phyloP scores from a whole-genome alignment of 2,113 vertebrate species.

The Anhinga rufa region DNA sequence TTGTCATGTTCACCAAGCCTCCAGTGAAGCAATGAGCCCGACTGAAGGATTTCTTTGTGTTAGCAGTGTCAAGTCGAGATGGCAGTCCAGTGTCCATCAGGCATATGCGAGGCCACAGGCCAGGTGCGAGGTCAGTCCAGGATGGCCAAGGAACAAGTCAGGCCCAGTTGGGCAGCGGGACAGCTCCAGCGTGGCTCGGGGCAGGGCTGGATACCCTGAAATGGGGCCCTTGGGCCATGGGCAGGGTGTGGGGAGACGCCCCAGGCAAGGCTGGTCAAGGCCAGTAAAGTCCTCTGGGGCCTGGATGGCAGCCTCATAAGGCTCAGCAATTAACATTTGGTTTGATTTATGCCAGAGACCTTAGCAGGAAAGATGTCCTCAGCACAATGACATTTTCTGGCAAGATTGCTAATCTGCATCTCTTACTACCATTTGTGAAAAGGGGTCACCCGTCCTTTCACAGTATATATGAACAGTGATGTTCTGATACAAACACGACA shows the following conservation, averaged over 20 bases:
- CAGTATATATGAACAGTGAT: background rate
- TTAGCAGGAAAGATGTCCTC: background rate
- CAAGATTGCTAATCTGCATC: background rate
- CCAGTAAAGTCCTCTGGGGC: background rate
- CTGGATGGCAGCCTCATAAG: fast-evolving
- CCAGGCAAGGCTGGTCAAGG: background rate
- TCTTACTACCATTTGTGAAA: background rate
- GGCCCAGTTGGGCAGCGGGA: background rate
- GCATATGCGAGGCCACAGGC: fast-evolving
- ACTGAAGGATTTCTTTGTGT: background rate
- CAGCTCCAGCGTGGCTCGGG: background rate
- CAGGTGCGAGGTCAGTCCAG: background rate
- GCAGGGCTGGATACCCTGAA: background rate
- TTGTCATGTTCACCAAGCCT: background rate
- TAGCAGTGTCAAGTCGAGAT: background rate
- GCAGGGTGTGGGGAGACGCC: background rate
- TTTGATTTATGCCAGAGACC: background rate
- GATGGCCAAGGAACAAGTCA: background rate
- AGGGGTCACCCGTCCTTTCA: background rate
- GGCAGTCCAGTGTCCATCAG: background rate
- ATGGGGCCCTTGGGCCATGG: too few relatives aligned
- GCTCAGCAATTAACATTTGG: background rate
- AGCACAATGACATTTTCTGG: background rate
- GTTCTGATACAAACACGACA: background rate
- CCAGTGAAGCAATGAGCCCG: background rate